Percentiles rank a stretch among this genome's conserved stretches.
Conservation (phyloP, 64 coral and sea anemone species). For the Stichodactyla helianthus region DNA sequence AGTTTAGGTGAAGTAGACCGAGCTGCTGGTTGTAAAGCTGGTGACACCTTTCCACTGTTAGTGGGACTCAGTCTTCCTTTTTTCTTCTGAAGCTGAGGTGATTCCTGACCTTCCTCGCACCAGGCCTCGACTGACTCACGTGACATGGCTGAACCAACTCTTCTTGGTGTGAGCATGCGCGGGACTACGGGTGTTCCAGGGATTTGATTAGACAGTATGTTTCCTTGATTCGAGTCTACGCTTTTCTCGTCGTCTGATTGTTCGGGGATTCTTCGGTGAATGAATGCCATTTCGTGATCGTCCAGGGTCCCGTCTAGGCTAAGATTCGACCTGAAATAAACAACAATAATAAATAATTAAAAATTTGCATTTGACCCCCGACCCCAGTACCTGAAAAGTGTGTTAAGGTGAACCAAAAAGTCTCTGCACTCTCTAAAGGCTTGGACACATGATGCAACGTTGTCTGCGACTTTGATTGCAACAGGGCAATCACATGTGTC, state of each 20-base stretch:
- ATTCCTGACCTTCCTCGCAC: background rate
- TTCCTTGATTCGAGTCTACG: background rate
- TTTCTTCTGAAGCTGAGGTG: background rate
- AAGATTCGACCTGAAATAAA: background rate
- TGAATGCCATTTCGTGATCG: conserved; percentile 1
- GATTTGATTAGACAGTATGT: background rate
- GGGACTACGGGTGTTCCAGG: conserved; percentile 9
- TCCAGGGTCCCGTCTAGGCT: background rate
- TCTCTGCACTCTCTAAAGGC: too few relatives aligned
- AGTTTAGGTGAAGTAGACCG: background rate
- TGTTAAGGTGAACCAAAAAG: too few relatives aligned
- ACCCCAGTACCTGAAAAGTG: too few relatives aligned
- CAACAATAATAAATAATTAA: background rate
- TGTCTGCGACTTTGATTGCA: too few relatives aligned
- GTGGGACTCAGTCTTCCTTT: background rate
- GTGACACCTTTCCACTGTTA: background rate
- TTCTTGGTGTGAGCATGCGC: background rate
- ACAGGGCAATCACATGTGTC: too few relatives aligned
- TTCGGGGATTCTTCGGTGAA: background rate
- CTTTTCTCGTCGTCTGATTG: background rate
- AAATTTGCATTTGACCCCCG: background rate
- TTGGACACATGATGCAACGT: too few relatives aligned
- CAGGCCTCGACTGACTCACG: conserved; percentile 45
- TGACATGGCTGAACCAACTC: conserved; percentile 19
- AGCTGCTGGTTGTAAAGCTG: background rate